Evolutionary conservation across 2,888 invertebrate species (phyloP), one percentile per base, ranked within the genome.

Genomic region (Oxytorus armatus): DNA sequence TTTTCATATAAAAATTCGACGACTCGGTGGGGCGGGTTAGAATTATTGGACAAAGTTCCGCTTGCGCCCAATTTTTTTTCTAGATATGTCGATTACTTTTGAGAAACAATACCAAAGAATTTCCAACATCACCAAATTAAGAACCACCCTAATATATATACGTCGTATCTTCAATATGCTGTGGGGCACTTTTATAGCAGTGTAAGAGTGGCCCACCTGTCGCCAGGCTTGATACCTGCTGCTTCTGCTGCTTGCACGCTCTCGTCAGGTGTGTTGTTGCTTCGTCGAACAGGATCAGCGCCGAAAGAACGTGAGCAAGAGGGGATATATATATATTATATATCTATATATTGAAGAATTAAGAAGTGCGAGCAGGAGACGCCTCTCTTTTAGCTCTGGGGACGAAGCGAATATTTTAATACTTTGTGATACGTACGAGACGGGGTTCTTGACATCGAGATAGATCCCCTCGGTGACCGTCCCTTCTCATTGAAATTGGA

Each of bases 141-240:
- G n/a, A n/a, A n/a, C 36, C 61, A 39, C 10, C 0, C 5, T 16
- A 29, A 57, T n/a, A 53, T 53, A n/a, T 74, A 39, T 66, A 53
- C 21, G n/a, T 25, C 63, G 39, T 49, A 51, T 18, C 21, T 29
- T 29, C 36, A 39, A 72, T 42, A 16, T 25, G 42, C 51, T 63
- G 51, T 14, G 39, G 59, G 36, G 59, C 59, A n/a, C 39, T 23
- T 59, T 29, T 61, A 47, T 33, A n/a, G 36, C 29, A 33, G 53
- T 57, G 23, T 49, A 47, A 68, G 55, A 72, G 72, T 80, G 80
- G 80, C 77, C 80, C 80, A 80, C 80, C 80, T 80, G 80, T 80
- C 80, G 77, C 61, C 73, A 73, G 72, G 61, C 75, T 77, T 73
- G 80, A 80, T 80, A 80, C 80, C 80, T 77, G 80, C 80, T 66